A percentile compares a stretch with the other conserved stretches of the same genome.
Conservation (phyloP, 2,888 invertebrate species). For the Hypselothyrea guttata region DNA sequence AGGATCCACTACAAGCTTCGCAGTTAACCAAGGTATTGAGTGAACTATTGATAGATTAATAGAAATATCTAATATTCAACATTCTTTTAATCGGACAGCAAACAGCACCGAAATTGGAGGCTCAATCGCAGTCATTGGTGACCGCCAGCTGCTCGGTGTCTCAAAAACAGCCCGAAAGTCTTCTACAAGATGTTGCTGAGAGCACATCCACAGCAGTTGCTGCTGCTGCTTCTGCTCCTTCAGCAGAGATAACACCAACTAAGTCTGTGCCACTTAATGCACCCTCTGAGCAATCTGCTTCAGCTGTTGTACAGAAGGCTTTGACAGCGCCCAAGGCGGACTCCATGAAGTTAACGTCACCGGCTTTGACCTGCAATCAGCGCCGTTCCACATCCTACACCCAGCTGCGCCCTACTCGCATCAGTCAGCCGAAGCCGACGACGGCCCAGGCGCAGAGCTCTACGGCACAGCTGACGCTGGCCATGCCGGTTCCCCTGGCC, state of each 20-base stretch:
- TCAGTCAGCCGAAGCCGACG: constrained; percentile 64
- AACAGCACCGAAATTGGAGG: background rate
- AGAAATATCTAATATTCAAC: too few relatives aligned
- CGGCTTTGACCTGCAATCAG: constrained; percentile 61
- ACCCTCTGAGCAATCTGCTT: too few relatives aligned
- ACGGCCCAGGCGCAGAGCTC: constrained; percentile 61
- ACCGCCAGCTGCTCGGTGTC: background rate
- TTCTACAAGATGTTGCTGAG: too few relatives aligned
- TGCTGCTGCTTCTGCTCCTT: too few relatives aligned
- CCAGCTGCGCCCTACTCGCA: constrained; percentile 54
- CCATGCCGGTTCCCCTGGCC: constrained; percentile 62
- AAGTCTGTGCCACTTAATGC: too few relatives aligned
- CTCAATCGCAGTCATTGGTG: background rate
- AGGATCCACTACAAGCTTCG: background rate
- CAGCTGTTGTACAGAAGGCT: too few relatives aligned
- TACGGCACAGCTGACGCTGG: constrained; percentile 60
- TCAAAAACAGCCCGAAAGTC: background rate
- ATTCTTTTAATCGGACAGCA: too few relatives aligned
- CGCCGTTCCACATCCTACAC: constrained; percentile 81
- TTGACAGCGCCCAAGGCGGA: background rate
- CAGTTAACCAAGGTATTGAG: background rate
- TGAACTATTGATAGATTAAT: too few relatives aligned
- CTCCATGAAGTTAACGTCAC: constrained; percentile 43
- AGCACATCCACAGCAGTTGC: too few relatives aligned
- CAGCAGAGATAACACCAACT: too few relatives aligned